Percentiles rank a stretch among this genome's conserved stretches.
phyloP scores from a whole-genome alignment of 1,140 invertebrate genomes.

The Pectinophora gossypiella region DNA sequence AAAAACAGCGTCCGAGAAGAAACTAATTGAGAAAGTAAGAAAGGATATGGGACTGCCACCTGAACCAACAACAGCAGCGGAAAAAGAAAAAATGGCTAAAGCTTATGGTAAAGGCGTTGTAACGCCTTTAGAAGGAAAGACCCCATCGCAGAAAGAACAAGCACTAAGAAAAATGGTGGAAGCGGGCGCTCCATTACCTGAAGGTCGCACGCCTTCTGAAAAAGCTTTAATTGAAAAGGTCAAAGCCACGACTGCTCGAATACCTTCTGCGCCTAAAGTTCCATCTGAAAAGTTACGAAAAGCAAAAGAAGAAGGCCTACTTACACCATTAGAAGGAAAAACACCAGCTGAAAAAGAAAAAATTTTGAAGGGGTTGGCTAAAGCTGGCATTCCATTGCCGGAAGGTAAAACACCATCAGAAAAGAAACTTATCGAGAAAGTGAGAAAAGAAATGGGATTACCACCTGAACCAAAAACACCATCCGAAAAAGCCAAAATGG shows the following conservation, averaged over 20 bases:
- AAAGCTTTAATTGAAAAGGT: conserved; percentile 18
- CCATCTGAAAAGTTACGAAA: conserved; percentile 5
- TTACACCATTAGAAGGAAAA: conserved; percentile 10
- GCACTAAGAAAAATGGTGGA: conserved; percentile 1
- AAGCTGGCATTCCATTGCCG: conserved; percentile 21
- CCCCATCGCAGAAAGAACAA: conserved; percentile 7
- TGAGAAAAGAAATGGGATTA: conserved; percentile 26
- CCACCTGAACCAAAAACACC: conserved; percentile 13
- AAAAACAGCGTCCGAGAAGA: conserved; percentile 26
- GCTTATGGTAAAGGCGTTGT: conserved; percentile 29
- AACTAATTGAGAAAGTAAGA: conserved; percentile 31
- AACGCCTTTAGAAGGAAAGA: conserved; percentile 38
- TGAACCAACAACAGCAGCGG: conserved; percentile 18
- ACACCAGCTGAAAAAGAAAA: conserved; percentile 31
- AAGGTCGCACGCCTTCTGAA: conserved; percentile 24
- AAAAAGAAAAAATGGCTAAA: conserved; percentile 18
- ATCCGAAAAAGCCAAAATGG: conserved; percentile 22
- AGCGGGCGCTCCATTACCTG: conserved; percentile 15
- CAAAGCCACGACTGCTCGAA: conserved; percentile 8
- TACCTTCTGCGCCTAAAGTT: background rate
- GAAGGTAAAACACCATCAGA: conserved; percentile 27
- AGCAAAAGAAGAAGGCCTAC: background rate
- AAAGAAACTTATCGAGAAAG: conserved; percentile 32
- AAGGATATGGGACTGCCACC: conserved; percentile 21
- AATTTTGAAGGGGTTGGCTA: conserved; percentile 21